A percentile compares a stretch with the other conserved stretches of the same genome.
Evolutionary conservation across 1,140 invertebrate species (phyloP).

Genomic region (Elysia chlorotica): DNA sequence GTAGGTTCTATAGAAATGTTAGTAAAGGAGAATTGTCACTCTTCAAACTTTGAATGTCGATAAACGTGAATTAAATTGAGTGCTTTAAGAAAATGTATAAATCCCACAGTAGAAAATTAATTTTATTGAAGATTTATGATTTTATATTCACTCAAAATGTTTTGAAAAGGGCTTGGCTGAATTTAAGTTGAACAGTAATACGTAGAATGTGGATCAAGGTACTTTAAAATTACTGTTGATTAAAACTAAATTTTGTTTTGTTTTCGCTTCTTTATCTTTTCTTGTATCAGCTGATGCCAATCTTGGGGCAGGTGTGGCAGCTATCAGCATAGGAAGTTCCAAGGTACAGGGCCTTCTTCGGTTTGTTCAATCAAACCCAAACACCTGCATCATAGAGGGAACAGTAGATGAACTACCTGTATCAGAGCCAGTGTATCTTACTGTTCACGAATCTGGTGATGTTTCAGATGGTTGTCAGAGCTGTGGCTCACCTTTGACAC

Average conservation of each 20-base stretch:
- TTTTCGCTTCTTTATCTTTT: neutral
- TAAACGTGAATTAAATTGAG: too few relatives aligned
- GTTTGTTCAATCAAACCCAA: slow-evolving; percentile 1
- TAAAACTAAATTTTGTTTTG: neutral
- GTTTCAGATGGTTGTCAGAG: slow-evolving; percentile 10
- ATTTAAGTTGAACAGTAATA: neutral
- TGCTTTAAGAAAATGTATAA: too few relatives aligned
- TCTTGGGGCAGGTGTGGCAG: slow-evolving; percentile 15
- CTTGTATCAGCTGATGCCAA: neutral
- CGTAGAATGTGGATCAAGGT: neutral
- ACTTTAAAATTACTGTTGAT: neutral
- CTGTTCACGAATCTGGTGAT: slow-evolving; percentile 17
- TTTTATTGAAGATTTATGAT: neutral
- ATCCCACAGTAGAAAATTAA: neutral
- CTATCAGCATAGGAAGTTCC: slow-evolving; percentile 6
- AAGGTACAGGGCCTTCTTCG: slow-evolving; percentile 10
- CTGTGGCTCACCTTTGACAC: slow-evolving; percentile 13
- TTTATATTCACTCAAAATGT: neutral
- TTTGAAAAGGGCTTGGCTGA: neutral
- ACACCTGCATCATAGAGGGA: slow-evolving; percentile 16
- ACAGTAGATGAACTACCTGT: slow-evolving; percentile 9
- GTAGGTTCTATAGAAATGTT: too few relatives aligned
- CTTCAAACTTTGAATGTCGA: too few relatives aligned
- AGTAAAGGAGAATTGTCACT: too few relatives aligned
- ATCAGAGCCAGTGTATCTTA: slow-evolving; percentile 4